These are phyloP conservation scores for Drosophila rufa DNA, from an alignment of 1,140 invertebrate genomes.

Conservation along the genomic window DNA sequence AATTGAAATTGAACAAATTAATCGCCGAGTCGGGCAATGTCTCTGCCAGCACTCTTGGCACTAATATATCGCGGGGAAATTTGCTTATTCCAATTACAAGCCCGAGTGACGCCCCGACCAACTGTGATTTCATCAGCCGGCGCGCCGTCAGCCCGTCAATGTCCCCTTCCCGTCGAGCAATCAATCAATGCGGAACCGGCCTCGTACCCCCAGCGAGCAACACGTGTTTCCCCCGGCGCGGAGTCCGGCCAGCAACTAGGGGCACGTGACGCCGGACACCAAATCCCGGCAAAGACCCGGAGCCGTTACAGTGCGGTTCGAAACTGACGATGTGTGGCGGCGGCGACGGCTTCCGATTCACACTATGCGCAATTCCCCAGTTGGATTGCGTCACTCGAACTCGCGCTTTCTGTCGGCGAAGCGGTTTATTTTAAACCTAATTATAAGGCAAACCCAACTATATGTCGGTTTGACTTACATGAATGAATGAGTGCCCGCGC, in stretches of 20 bases:
- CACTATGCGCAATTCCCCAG: slow-evolving; percentile 48
- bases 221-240: slow-evolving; percentile 27
- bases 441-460: slow-evolving; percentile 53
- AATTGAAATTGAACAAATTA: slow-evolving; percentile 26
- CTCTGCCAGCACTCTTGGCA: background rate
- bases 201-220: slow-evolving; percentile 28
- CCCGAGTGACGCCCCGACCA: slow-evolving; percentile 13
- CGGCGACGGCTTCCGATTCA: slow-evolving; percentile 14
- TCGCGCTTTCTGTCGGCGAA: slow-evolving; percentile 54
- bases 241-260: slow-evolving; percentile 33
- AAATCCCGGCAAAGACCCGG: slow-evolving; percentile 1
- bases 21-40: background rate
- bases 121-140: slow-evolving; percentile 31
- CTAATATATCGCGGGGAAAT: slow-evolving; percentile 1
- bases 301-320: slow-evolving; percentile 3
- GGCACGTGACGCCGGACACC: slow-evolving; percentile 28
- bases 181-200: slow-evolving; percentile 26
- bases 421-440: slow-evolving; percentile 72
- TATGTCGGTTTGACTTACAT: slow-evolving; percentile 68
- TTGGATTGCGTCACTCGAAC: slow-evolving; percentile 68
- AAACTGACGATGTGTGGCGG: slow-evolving; percentile 2
- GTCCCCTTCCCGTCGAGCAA: background rate
- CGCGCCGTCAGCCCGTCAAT: slow-evolving; percentile 13
- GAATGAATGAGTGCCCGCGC: slow-evolving; percentile 69
- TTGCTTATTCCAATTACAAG: slow-evolving; percentile 18